Percentiles rank a stretch among this genome's conserved stretches.
phyloP scores from a whole-genome alignment of 2,797 vertebrate genomes.

The Enteromius afrohamiltoni region DNA sequence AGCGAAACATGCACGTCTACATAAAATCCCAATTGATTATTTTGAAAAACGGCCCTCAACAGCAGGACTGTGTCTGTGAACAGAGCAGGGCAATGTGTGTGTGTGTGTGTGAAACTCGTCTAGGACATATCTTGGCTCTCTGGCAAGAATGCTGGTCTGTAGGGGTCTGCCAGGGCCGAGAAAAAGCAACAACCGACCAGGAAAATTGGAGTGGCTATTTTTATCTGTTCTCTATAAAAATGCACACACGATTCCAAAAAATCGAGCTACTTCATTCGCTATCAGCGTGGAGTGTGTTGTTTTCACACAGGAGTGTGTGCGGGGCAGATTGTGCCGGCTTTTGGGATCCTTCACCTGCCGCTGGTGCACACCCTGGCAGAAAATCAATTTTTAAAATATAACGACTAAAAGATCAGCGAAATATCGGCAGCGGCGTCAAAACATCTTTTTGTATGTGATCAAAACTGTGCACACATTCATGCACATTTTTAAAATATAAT shows the following conservation, averaged over 20 bases:
- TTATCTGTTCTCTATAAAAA: constrained; percentile 61
- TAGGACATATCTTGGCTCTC: constrained; percentile 65
- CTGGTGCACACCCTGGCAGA: constrained; percentile 44
- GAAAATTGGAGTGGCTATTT: constrained; percentile 65
- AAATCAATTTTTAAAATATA: constrained; percentile 36
- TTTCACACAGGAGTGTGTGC: constrained; percentile 50
- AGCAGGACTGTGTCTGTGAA: constrained; percentile 41
- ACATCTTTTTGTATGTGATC: neutral
- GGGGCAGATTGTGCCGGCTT: constrained; percentile 48
- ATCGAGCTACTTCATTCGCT: constrained; percentile 18
- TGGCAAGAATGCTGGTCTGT: constrained; percentile 68
- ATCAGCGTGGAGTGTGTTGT: constrained; percentile 38
- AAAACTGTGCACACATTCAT: neutral
- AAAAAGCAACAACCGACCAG: constrained; percentile 64
- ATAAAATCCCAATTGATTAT: constrained; percentile 37
- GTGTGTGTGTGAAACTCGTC: constrained; percentile 54
- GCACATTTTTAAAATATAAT: neutral
- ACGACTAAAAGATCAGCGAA: constrained; percentile 11
- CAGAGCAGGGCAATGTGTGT: constrained; percentile 35
- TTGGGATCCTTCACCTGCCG: constrained; percentile 55
- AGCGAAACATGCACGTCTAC: constrained; percentile 18
- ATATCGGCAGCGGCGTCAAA: neutral
- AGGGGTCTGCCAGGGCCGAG: constrained; percentile 65
- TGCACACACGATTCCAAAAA: constrained; percentile 42
- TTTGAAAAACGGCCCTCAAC: constrained; percentile 42